Base-by-base conservation (phyloP, 2,888 invertebrate species). In the Ectemnius lituratus region DNA sequence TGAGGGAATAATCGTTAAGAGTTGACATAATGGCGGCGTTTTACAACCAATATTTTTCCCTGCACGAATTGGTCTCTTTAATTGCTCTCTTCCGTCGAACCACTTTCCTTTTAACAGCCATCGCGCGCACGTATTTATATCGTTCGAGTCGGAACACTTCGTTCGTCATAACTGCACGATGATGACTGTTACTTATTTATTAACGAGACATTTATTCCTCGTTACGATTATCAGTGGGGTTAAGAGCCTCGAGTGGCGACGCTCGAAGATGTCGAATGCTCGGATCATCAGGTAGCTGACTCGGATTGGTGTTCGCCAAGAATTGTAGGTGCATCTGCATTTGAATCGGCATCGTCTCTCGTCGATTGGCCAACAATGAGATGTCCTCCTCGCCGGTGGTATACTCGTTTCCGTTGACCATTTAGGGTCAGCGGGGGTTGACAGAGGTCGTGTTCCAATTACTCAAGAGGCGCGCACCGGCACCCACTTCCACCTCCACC, bases 381-480 rank as follows among this genome's bases (percentile, higher is more conserved):
- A 71, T 73, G 72, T 76, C 78, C 79, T 80, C 82, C 73, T 80
- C 72, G 63, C 68, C 70, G 63, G 79, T 75, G 73, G 75, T 73
- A 72, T 74, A 67, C 82, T 84, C 88, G 86, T 88, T 89, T 88
- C 88, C 88, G 88, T 78, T 88, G 86, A 78, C 89, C 89, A 87
- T 90, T 86, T 89, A 88, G 85, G 88, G 88, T 82, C 81, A 85
- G 87, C 88, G 89, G 88, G 87, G 87, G 88, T 87, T 89, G 88
- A 79, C 86, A 87, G 86, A 89, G 88, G 87, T 87, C 87, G 85
- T 88, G 89, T 90, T 89, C 90, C 89, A 89, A 90, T 90, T 90
- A 89, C 89, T 89, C 88, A 88, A 90, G 84, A 81, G 81, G 76
- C 74, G 85, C 79, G 83, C 61, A 85, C 79, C 82, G 61, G 80